Percentiles rank a stretch among this genome's conserved stretches.
Conservation (phyloP, 2,888 invertebrate genomes). For the Hedychridium roseum region DNA sequence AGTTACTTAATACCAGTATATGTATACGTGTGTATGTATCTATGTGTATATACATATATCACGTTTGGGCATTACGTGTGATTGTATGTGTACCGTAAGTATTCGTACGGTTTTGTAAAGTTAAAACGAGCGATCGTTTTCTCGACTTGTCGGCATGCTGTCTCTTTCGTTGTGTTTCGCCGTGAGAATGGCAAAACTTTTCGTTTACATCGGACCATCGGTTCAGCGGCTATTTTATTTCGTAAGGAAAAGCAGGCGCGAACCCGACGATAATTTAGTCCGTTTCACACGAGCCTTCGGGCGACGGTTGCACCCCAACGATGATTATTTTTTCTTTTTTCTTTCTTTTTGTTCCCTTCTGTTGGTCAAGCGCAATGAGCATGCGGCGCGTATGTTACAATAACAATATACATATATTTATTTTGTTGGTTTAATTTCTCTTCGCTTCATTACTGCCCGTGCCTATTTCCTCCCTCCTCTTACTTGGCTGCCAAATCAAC, state of each 20-base stretch:
- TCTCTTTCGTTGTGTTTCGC: constrained; percentile 1
- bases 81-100: constrained; percentile 19
- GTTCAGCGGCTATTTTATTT: not conserved
- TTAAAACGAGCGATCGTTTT: constrained; percentile 31
- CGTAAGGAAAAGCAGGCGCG: not conserved
- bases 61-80: constrained; percentile 34
- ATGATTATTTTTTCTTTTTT: constrained; percentile 29
- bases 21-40: too few relatives aligned
- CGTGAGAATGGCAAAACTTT: too few relatives aligned
- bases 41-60: constrained; percentile 25
- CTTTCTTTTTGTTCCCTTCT: constrained; percentile 29
- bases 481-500: not conserved
- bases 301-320: constrained; percentile 21
- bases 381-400: constrained; percentile 47
- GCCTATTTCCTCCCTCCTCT: constrained; percentile 2
- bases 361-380: constrained; percentile 35
- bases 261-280: constrained; percentile 3
- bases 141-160: too few relatives aligned
- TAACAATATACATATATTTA: constrained; percentile 54
- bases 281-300: constrained; percentile 12
- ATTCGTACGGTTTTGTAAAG: constrained; percentile 21
- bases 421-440: constrained; percentile 52
- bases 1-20: too few relatives aligned
- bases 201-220: not conserved
- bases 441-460: constrained; percentile 30